A percentile compares a stretch with the other conserved stretches of the same genome.
Evolutionary conservation across 2,113 vertebrate species (phyloP).

Genomic region (Eolophus roseicapilla): DNA sequence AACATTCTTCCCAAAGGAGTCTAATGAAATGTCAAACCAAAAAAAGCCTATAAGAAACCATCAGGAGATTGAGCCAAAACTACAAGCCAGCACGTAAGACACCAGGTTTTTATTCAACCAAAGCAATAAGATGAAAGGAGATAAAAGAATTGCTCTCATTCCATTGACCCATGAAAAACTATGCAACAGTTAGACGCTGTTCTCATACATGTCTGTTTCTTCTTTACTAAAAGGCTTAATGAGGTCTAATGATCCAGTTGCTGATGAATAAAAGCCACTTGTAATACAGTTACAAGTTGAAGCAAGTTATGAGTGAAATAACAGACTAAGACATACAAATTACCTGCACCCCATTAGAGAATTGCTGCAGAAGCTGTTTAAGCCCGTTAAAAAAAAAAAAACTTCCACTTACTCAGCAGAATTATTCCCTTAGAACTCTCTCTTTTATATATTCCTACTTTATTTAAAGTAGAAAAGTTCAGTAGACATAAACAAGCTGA

Average conservation of each 20-base stretch:
- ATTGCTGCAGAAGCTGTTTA: background rate
- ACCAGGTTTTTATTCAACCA: background rate
- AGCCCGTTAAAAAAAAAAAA: background rate
- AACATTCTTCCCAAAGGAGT: background rate
- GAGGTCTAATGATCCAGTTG: background rate
- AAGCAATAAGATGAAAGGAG: background rate
- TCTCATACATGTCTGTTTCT: background rate
- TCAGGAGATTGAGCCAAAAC: background rate
- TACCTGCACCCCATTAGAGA: background rate
- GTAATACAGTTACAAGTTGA: background rate
- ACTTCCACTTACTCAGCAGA: background rate
- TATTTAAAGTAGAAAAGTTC: background rate
- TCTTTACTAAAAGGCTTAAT: conserved; percentile 11
- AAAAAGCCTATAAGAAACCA: background rate
- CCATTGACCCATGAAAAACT: background rate
- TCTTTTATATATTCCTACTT: background rate
- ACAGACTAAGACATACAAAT: background rate
- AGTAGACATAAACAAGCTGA: background rate
- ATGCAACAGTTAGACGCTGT: background rate
- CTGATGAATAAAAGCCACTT: conserved; percentile 17
- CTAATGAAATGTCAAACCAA: background rate
- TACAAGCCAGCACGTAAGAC: background rate
- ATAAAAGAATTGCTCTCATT: background rate
- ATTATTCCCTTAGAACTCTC: background rate
- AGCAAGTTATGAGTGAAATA: background rate